Percentiles rank a stretch among this genome's conserved stretches.
These are phyloP conservation scores for Hirudinaria manillensis DNA, from an alignment of 2,888 invertebrate species.

Conservation along the genomic window DNA sequence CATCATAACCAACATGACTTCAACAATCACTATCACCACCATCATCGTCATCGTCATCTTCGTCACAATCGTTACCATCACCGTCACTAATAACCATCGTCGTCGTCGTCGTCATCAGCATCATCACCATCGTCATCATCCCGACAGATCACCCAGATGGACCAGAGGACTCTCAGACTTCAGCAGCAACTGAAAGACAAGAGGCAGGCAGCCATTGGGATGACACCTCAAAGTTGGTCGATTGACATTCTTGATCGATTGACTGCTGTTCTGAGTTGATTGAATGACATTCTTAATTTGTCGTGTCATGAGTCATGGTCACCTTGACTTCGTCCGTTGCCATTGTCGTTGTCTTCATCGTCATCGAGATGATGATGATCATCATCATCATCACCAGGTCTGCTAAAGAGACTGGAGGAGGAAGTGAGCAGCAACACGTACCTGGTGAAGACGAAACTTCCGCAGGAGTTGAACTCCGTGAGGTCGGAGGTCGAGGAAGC, in stretches of 20 bases:
- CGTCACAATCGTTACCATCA: too few species aligned
- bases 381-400: slow-evolving; percentile 51
- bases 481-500: slow-evolving; percentile 67
- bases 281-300: not conserved
- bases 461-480: slow-evolving; percentile 65
- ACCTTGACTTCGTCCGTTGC: too few species aligned
- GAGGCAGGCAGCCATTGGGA: slow-evolving; percentile 59
- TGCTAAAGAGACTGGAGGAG: slow-evolving; percentile 69
- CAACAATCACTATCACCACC: too few species aligned
- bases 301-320: too few species aligned
- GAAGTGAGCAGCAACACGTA: slow-evolving; percentile 71
- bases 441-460: slow-evolving; percentile 72
- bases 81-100: too few species aligned
- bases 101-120: too few species aligned
- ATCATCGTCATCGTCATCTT: too few species aligned
- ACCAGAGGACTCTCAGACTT: slow-evolving; percentile 61
- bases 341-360: not conserved
- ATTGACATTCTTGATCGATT: not conserved
- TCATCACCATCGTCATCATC: not conserved
- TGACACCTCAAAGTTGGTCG: slow-evolving; percentile 61
- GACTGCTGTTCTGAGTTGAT: not conserved
- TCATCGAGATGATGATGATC: not conserved
- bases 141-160: slow-evolving; percentile 56
- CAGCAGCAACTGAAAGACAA: slow-evolving; percentile 66
- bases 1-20: too few species aligned